Conservation (phyloP, 2,113 vertebrate genomes). For the Clinocottus analis region DNA sequence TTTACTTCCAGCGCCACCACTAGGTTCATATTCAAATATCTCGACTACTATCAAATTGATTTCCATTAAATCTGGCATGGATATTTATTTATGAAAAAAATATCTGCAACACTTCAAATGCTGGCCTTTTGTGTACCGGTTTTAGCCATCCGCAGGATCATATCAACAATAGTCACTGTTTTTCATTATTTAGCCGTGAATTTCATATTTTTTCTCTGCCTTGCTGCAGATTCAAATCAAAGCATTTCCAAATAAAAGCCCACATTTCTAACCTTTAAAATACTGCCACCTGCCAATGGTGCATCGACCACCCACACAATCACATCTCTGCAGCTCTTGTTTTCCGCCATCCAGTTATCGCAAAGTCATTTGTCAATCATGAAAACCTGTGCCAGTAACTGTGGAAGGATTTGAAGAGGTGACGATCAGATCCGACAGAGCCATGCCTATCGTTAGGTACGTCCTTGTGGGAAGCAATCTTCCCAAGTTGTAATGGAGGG, state of each 20-base stretch:
- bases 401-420: constrained; percentile 45
- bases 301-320: constrained; percentile 51
- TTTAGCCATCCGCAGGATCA: constrained; percentile 14
- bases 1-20: neutral
- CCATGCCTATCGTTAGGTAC: constrained; percentile 7
- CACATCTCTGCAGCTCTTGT: constrained; percentile 47
- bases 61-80: neutral
- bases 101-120: neutral
- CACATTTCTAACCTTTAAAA: constrained; percentile 68
- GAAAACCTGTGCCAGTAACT: constrained; percentile 30
- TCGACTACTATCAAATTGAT: neutral
- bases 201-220: constrained; percentile 30
- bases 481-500: constrained; percentile 1
- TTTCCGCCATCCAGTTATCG: constrained; percentile 53
- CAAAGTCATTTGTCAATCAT: constrained; percentile 64
- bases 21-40: constrained; percentile 6
- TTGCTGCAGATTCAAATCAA: constrained; percentile 38
- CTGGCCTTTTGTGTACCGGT: neutral
- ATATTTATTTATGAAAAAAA: neutral
- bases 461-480: constrained; percentile 30
- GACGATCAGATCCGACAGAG: constrained; percentile 18
- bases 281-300: constrained; percentile 58
- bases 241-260: constrained; percentile 57
- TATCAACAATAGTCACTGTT: constrained; percentile 19
- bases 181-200: constrained; percentile 22